Evolutionary conservation across 2,113 vertebrate species (phyloP), one percentile per base, ranked within the genome.

Genomic region (Blennius ocellaris): DNA sequence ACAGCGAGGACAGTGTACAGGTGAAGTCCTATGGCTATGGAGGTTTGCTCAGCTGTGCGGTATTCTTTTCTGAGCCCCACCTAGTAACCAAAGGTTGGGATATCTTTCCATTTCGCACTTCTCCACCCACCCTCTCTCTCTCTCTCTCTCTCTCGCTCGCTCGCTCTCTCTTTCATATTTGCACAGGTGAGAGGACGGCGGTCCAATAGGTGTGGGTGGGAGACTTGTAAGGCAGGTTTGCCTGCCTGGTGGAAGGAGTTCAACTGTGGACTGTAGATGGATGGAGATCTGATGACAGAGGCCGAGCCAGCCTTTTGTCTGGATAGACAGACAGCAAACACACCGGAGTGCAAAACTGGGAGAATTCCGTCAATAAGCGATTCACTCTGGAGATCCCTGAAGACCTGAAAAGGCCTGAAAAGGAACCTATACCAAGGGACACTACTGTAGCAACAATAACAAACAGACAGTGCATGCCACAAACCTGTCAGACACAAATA

Each of bases 41-140:
- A 91, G 90, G 92, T 94, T 94, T 94, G 92, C 92, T 94, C 92
- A 94, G 93, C 93, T 94, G 94, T 83, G 89, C 48, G n/a, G 85
- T 90, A 90, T 93, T 93, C 82, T 88, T 80, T 92, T 89, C 81
- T 78, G 78, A 3, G 74, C 92, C 92, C 89, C 91, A 90, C 93
- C 93, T 90, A 80, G 81, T 78, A 89, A 89, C 89, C 83, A 88
- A 90, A 91, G 89, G 86, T 79, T 7, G 45, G 82, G 76, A 78
- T 78, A 87, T 84, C 84, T 87, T 85, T 88, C 84, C 78, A 80
- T 85, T 89, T 81, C 78, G 67, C 73, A 80, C 66, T 64, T 83
- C 85, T 80, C 68, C 74, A 65, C 82, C 68, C 80, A n/a, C n/a
- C 59, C 69, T 52, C 71, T 73, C 61, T 58, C 74, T 39, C 37